These are phyloP conservation scores for Pachymerium ferrugineum DNA, from an alignment of 2,888 invertebrate species.

Conservation along the genomic window DNA sequence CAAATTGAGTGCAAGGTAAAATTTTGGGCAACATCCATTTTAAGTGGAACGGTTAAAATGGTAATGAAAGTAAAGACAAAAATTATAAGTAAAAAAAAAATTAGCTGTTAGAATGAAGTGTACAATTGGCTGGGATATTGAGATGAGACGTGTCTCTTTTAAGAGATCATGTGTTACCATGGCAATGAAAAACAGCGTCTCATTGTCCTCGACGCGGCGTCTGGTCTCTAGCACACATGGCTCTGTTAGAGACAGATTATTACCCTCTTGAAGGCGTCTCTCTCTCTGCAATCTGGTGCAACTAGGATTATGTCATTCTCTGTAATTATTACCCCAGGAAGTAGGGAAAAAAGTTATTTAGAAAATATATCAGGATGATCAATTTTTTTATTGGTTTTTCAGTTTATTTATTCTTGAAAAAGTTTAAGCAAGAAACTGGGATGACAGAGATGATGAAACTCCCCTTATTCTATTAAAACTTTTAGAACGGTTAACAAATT, in stretches of 20 bases:
- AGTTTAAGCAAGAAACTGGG: no score
- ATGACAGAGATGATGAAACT: no score
- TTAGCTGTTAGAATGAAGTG: neutral
- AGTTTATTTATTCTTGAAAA: no score
- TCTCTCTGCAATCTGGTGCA: slow-evolving; percentile 1
- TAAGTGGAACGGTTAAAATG: no score
- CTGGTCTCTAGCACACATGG: slow-evolving; percentile 9
- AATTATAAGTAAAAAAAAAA: neutral
- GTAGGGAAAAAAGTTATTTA: neutral
- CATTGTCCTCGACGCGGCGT: slow-evolving; percentile 18
- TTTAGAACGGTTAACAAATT: no score
- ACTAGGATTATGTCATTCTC: neutral
- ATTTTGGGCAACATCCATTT: neutral
- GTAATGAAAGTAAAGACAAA: no score
- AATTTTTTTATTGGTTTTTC: no score
- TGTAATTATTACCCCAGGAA: neutral
- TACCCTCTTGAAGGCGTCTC: slow-evolving; percentile 10
- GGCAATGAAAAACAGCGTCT: slow-evolving; percentile 17
- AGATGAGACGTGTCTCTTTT: neutral
- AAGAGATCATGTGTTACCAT: slow-evolving; percentile 6
- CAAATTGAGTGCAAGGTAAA: slow-evolving; percentile 9
- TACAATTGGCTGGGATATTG: neutral
- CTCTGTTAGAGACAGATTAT: slow-evolving; percentile 1
- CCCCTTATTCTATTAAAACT: no score
- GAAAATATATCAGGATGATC: no score